Conservation (phyloP, 2,888 invertebrate genomes). For the Thecocarcelia acutangulata region DNA sequence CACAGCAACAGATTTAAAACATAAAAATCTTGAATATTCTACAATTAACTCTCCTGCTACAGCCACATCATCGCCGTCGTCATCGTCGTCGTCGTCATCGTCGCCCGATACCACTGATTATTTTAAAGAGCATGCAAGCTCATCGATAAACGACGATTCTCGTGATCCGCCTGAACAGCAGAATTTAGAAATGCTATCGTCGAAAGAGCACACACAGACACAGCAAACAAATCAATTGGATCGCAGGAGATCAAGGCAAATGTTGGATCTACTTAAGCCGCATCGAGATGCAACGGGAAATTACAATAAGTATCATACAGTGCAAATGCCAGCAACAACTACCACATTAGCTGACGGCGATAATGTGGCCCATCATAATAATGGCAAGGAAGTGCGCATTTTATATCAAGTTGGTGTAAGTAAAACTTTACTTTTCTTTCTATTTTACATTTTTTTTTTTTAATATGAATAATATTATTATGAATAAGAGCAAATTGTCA, state of each 20-base stretch:
- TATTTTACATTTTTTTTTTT: not conserved
- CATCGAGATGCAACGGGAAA: constrained; percentile 70
- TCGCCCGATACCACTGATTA: constrained; percentile 38
- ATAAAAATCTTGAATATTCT: constrained; percentile 76
- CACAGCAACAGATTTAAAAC: constrained; percentile 68
- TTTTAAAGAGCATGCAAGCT: constrained; percentile 17
- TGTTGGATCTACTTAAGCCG: constrained; percentile 80
- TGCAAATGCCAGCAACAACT: constrained; percentile 25
- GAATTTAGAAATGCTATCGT: constrained; percentile 49
- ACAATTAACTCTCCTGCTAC: constrained; percentile 72
- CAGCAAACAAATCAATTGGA: constrained; percentile 72
- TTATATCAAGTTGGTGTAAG: constrained; percentile 84
- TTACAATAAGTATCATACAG: constrained; percentile 44
- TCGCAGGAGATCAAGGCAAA: constrained; percentile 81
- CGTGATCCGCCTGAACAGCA: constrained; percentile 25
- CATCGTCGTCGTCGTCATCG: not conserved
- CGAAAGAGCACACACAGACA: constrained; percentile 21
- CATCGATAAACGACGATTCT: constrained; percentile 10
- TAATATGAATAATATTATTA: too few relatives aligned
- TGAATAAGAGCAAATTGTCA: too few relatives aligned
- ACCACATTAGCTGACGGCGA: not conserved
- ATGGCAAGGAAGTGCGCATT: constrained; percentile 82
- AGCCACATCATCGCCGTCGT: constrained; percentile 29
- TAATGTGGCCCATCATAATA: constrained; percentile 61
- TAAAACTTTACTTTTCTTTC: constrained; percentile 36